A percentile compares a stretch with the other conserved stretches of the same genome.
Conservation (phyloP, 2,113 vertebrate genomes). For the Polyodon spathula region DNA sequence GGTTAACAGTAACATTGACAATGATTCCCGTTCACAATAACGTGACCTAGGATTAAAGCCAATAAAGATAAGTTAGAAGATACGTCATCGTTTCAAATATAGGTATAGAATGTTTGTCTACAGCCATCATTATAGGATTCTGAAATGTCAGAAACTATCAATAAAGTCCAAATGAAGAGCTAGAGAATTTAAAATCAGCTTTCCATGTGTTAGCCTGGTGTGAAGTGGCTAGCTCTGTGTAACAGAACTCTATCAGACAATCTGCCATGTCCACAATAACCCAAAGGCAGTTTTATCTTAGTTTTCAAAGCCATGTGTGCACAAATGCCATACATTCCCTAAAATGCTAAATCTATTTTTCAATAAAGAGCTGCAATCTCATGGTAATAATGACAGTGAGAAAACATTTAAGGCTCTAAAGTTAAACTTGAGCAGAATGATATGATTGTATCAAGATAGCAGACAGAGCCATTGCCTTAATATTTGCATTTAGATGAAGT, state of each 20-base stretch:
- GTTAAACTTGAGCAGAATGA: slow-evolving; percentile 35
- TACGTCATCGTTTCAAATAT: too few species aligned
- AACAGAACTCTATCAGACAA: neutral
- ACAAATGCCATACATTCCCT: neutral
- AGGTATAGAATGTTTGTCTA: too few species aligned
- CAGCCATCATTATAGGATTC: too few species aligned
- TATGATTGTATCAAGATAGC: slow-evolving; percentile 53
- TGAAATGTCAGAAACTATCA: too few species aligned
- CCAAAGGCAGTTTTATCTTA: neutral
- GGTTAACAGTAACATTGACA: too few species aligned
- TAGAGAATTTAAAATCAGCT: too few species aligned
- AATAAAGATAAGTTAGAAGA: too few species aligned
- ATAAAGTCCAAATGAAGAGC: too few species aligned
- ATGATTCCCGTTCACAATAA: too few species aligned
- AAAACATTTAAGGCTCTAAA: slow-evolving; percentile 55
- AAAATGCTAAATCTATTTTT: slow-evolving; percentile 14
- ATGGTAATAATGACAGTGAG: slow-evolving; percentile 48
- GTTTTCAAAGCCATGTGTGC: neutral
- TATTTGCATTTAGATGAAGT: slow-evolving; percentile 74
- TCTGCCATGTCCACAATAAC: neutral
- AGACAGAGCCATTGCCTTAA: slow-evolving; percentile 26
- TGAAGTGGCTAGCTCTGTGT: too few species aligned
- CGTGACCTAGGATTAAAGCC: too few species aligned
- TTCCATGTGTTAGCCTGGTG: too few species aligned
- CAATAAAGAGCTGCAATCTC: slow-evolving; percentile 35